These are phyloP conservation scores for Ametastegia equiseti DNA, from an alignment of 2,888 invertebrate genomes.

Conservation along the genomic window DNA sequence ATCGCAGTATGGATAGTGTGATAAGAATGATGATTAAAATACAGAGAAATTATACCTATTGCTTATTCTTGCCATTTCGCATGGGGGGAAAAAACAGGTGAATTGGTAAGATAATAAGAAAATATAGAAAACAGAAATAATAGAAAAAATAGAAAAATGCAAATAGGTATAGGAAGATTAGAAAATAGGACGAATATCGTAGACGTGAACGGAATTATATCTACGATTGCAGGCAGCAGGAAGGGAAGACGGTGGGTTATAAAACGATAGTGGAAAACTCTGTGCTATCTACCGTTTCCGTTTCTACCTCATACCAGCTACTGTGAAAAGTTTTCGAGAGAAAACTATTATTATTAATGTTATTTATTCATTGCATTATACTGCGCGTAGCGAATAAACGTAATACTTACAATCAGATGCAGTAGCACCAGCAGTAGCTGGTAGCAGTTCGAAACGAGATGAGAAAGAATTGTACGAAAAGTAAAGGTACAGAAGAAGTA, in stretches of 20 bases:
- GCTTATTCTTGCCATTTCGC: too few species aligned
- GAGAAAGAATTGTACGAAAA: not conserved
- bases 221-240: not conserved
- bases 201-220: not conserved
- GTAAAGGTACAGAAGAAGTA: too few species aligned
- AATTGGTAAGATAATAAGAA: too few species aligned
- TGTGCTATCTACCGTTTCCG: not conserved
- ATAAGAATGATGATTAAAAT: too few species aligned
- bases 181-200: not conserved
- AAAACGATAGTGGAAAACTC: not conserved
- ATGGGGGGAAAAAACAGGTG: too few species aligned
- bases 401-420: not conserved
- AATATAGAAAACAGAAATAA: not conserved
- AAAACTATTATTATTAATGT: conserved; percentile 1
- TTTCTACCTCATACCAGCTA: not conserved
- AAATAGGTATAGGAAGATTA: not conserved
- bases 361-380: conserved; percentile 22
- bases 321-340: conserved; percentile 6
- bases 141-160: not conserved
- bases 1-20: too few species aligned
- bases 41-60: too few species aligned
- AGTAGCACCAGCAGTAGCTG: too few species aligned
- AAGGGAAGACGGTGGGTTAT: not conserved
- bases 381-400: not conserved
- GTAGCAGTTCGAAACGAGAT: not conserved